Conservation (phyloP, 2,888 invertebrate genomes). For the Eilema depressum region DNA sequence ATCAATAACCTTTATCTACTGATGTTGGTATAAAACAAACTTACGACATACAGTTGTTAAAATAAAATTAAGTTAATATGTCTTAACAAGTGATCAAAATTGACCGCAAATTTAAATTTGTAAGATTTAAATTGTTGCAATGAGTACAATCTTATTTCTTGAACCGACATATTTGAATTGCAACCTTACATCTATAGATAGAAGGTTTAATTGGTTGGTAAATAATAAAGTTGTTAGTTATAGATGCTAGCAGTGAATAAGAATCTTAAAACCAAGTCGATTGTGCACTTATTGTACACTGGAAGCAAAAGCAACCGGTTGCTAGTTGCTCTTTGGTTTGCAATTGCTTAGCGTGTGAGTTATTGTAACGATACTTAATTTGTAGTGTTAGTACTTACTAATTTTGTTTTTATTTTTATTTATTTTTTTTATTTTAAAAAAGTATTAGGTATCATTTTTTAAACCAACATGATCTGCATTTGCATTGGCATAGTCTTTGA, state of each 20-base stretch:
- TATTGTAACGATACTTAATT: too few relatives aligned
- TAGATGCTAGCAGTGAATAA: slow-evolving; percentile 51
- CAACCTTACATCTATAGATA: slow-evolving; percentile 28
- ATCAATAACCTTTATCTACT: slow-evolving; percentile 64
- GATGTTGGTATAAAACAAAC: slow-evolving; percentile 46
- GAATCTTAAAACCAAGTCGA: slow-evolving; percentile 51
- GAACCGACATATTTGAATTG: slow-evolving; percentile 33
- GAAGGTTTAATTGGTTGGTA: slow-evolving; percentile 46
- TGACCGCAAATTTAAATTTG: slow-evolving; percentile 45
- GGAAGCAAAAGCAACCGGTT: slow-evolving; percentile 27
- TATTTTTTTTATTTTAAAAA: too few relatives aligned
- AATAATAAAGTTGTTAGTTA: slow-evolving; percentile 55
- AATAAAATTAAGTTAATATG: slow-evolving; percentile 25
- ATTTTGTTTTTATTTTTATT: too few relatives aligned
- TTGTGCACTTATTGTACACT: slow-evolving; percentile 35
- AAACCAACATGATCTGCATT: too few relatives aligned
- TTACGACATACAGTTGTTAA: slow-evolving; percentile 35
- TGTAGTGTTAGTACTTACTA: too few relatives aligned
- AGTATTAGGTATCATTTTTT: too few relatives aligned
- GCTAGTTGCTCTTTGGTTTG: slow-evolving; percentile 24
- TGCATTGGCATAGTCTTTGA: too few relatives aligned
- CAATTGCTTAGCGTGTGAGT: too few relatives aligned
- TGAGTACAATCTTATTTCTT: slow-evolving; percentile 49
- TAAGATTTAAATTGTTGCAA: slow-evolving; percentile 69
- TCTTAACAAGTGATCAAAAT: slow-evolving; percentile 21